These are phyloP conservation scores for Lycaon pictus DNA, from an alignment of 2,113 vertebrate species.

Conservation along the genomic window DNA sequence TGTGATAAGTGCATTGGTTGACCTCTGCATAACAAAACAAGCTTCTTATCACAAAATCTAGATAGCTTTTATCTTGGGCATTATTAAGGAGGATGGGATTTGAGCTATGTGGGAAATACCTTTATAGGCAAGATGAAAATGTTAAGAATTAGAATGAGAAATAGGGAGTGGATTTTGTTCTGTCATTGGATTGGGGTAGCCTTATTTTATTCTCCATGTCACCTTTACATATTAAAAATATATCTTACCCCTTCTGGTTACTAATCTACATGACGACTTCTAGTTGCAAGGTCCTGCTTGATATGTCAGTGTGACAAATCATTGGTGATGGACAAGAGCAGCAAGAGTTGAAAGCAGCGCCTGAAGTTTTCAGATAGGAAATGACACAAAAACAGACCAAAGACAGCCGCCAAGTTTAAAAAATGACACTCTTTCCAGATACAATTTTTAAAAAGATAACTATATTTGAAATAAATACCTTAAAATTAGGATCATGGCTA, in stretches of 20 bases:
- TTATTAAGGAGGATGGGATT: not conserved
- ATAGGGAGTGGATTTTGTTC: not conserved
- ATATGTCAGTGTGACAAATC: not conserved
- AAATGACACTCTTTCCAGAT: not conserved
- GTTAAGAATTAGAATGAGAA: not conserved
- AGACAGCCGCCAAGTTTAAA: conserved; percentile 34
- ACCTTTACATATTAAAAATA: not conserved
- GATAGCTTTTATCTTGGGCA: not conserved
- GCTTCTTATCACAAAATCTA: not conserved
- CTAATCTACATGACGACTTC: not conserved
- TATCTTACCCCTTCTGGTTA: not conserved
- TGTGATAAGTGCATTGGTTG: not conserved
- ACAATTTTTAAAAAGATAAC: not conserved
- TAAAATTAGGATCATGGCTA: not conserved
- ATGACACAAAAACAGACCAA: conserved; percentile 40
- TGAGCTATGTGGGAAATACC: not conserved
- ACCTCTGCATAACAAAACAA: not conserved
- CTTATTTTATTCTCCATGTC: not conserved
- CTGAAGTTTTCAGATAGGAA: conserved; percentile 65
- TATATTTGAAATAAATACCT: not conserved
- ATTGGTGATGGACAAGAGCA: not conserved
- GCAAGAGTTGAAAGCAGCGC: not conserved
- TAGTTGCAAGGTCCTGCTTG: not conserved
- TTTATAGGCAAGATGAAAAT: not conserved
- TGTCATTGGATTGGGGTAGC: not conserved